Evolutionary conservation across 2,797 vertebrate species (phyloP), one percentile per base, ranked within the genome.

Genomic region (Merluccius polli): DNA sequence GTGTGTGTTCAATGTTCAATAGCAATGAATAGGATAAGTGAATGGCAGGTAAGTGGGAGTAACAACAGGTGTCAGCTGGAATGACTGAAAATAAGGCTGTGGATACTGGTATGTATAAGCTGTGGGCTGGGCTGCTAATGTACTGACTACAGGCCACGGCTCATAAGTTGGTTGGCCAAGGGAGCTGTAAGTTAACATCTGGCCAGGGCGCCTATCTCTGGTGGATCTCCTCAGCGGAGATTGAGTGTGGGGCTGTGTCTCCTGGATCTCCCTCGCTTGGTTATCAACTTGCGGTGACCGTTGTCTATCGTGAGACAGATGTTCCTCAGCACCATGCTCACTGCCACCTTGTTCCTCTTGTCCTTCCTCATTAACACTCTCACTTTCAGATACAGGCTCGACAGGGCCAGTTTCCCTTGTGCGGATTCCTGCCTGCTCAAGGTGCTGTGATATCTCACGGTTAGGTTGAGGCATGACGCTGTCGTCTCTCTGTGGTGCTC

Each of bases 81-180:
- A 41, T 41, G 38, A 13, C 10, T 41, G 38, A 13, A 41, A 41
- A 13, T 41, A 41, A 1, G 38, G 38, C 38, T 41, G 38, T 41
- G 38, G 38, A 13, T 12, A 41, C 10, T 41, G 38, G 13, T 41
- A 13, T 1, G 38, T 41, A 36, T 32, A 73, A 41, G 12, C 38
- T 41, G 38, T 41, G 38, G 38, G 38, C 4, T 73, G 71, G 13
- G 67, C 4, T 15, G 12, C 27, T 31, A 73, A 21, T 13, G 72
- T 11, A 63, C 77, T 80, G 18, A 71, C 75, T 18, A 33, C 15
- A 5, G 72, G 48, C 33, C 35, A n/a, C 10, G 27, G 32, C 30
- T 74, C 35, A 41, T 67, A 72, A 1, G 70, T 16, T 48, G 79
- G 75, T 36, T 80, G 73, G 10, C 72, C 73, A 12, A 72, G 59